phyloP scores from a whole-genome alignment of 30 jellyfish, hydroid and myxozoan genomes.

The Aurelia sp. region DNA sequence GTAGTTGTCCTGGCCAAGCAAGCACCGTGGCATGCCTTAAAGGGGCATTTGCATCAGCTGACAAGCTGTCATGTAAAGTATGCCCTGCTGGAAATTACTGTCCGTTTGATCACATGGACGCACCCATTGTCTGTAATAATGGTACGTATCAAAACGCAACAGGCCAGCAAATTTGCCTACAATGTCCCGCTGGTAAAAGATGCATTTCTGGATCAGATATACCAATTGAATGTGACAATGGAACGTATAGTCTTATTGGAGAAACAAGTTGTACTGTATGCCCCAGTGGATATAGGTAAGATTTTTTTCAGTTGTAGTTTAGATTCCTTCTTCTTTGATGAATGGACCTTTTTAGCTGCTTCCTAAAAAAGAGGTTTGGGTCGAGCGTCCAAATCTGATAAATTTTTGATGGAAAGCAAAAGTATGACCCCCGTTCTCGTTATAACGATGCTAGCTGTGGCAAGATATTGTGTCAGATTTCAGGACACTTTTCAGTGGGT shows the following conservation, averaged over 20 bases:
- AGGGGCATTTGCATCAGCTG: slow-evolving; percentile 51
- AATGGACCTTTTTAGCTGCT: too few relatives aligned
- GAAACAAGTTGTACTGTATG: slow-evolving; percentile 54
- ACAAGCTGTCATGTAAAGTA: slow-evolving; percentile 16
- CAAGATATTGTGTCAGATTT: too few relatives aligned
- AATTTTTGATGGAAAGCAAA: too few relatives aligned
- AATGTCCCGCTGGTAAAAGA: slow-evolving; percentile 86
- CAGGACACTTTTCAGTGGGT: too few relatives aligned
- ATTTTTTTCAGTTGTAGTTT: too few relatives aligned
- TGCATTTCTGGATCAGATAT: slow-evolving; percentile 33
- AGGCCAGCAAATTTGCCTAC: slow-evolving; percentile 52
- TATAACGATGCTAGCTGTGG: too few relatives aligned
- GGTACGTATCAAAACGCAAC: slow-evolving; percentile 92
- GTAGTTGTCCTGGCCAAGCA: slow-evolving; percentile 58
- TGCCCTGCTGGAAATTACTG: slow-evolving; percentile 81
- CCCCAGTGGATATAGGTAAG: slow-evolving; percentile 80
- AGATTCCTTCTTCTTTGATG: too few relatives aligned
- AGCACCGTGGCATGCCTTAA: slow-evolving; percentile 22
- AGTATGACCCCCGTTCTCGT: too few relatives aligned
- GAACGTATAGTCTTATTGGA: slow-evolving; percentile 68
- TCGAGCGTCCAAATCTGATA: too few relatives aligned
- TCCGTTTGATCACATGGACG: slow-evolving; percentile 46
- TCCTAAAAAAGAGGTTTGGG: too few relatives aligned
- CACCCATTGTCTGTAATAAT: slow-evolving; percentile 61
- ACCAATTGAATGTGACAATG: slow-evolving; percentile 69